Base-by-base conservation (phyloP, 2,797 vertebrate species). In the Pangasius krempfi region DNA sequence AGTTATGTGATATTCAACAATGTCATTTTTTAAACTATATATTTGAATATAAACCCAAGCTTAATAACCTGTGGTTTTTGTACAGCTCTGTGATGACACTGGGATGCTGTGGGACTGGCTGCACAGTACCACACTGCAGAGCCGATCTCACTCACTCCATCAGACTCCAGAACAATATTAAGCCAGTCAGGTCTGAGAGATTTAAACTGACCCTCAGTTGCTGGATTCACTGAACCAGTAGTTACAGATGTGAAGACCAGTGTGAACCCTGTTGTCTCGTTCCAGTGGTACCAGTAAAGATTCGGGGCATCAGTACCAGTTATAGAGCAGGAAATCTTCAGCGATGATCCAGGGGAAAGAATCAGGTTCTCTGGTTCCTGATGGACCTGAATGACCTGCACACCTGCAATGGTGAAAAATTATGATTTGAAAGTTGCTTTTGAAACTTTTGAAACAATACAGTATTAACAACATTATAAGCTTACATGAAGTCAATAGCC, bases 241-340 rank as follows among this genome's bases (percentile, higher is more conserved):
- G 30, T 54, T 0, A 86, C 0, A n/a, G 91, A 92, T 22, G 0
- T 87, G 56, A 91, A 92, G 27, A 90, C 58, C 72, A 86, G 30
- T 44, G 37, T 84, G 13, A 90, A 56, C 16, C 88, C 90, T 12
- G 64, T 52, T 73, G 64, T 30, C 25, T 60, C 40, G 44, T 89
- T 89, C 90, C 91, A 91, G 3, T 27, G 85, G 78, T 93, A 92
- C 91, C 91, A 92, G 60, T 89, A 91, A 14, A 90, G 58, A 60
- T 91, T 75, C n/a, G 91, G 86, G 60, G 60, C 85, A 78, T 20
- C 70, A 37, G 10, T 73, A 18, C 90, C 90, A 9, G 78, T 88
- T 16, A 91, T 79, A 18, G 78, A 88, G 62, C 92, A 93, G 70
- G 72, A 40, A 25, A 92, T 47, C 40, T 87, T 81, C 27, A 92